These are phyloP conservation scores for Perca fluviatilis DNA, from an alignment of 2,113 vertebrate genomes.

Conservation along the genomic window DNA sequence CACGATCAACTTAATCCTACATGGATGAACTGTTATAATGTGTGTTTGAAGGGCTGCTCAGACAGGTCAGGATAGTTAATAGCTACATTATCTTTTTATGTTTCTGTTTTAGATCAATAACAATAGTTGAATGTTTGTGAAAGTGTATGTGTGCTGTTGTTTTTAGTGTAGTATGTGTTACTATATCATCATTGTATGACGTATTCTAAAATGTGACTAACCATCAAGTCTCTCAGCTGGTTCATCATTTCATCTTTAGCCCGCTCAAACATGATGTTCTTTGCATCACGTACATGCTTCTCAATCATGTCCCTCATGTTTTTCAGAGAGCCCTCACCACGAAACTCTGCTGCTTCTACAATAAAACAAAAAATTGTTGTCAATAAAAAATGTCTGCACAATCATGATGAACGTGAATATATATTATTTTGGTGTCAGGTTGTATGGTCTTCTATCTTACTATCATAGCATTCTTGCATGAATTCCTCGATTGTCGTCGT, in stretches of 20 bases:
- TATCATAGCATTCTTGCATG: conserved; percentile 47
- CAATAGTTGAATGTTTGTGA: neutral
- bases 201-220: conserved; percentile 20
- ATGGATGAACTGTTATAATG: no score
- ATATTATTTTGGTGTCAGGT: neutral
- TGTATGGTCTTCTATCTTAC: conserved; percentile 38
- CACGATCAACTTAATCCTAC: no score
- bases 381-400: neutral
- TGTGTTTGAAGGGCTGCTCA: no score
- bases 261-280: conserved; percentile 2
- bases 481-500: conserved; percentile 6
- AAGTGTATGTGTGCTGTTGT: neutral
- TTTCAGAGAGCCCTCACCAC: neutral
- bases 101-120: neutral
- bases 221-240: neutral
- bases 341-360: conserved; percentile 16
- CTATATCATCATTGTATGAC: neutral
- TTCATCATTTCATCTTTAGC: conserved; percentile 23
- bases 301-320: conserved; percentile 9
- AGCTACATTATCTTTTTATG: no score
- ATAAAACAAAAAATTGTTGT: neutral
- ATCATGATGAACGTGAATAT: neutral
- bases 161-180: neutral
- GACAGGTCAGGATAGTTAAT: no score
- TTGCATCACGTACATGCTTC: neutral